phyloP scores from a whole-genome alignment of 2,113 vertebrate genomes.

The Phalacrocorax aristotelis region DNA sequence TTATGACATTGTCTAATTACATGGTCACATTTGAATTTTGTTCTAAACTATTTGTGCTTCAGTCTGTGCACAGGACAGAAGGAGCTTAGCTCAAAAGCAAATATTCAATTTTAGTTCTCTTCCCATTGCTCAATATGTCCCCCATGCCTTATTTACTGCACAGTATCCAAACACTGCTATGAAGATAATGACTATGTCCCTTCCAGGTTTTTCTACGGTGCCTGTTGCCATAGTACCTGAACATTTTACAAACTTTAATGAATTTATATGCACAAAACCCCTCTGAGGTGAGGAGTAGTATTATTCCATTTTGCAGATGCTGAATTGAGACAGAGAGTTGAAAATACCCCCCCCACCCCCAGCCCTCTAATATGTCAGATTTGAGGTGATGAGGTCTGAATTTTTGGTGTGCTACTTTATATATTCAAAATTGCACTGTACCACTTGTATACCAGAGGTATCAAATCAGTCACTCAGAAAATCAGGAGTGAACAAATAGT shows the following conservation, averaged over 20 bases:
- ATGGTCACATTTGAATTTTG: slow-evolving; percentile 36
- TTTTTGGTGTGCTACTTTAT: not conserved
- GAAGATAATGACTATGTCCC: slow-evolving; percentile 45
- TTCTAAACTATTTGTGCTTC: slow-evolving; percentile 44
- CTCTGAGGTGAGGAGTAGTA: not conserved
- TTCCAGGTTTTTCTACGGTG: slow-evolving; percentile 31
- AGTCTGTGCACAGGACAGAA: slow-evolving; percentile 47
- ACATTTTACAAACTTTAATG: slow-evolving; percentile 49
- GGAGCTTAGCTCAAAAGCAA: slow-evolving; percentile 47
- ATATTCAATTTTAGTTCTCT: slow-evolving; percentile 55
- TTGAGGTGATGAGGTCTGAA: not conserved
- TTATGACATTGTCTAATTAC: slow-evolving; percentile 57
- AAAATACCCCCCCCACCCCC: not conserved
- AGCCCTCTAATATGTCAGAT: not conserved
- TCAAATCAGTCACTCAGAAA: not conserved
- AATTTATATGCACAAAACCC: slow-evolving; percentile 21
- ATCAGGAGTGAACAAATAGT: not conserved
- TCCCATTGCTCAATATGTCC: slow-evolving; percentile 48
- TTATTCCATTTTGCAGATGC: slow-evolving; percentile 7
- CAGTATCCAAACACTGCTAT: slow-evolving; percentile 29
- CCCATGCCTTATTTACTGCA: slow-evolving; percentile 54
- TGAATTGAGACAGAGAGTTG: not conserved
- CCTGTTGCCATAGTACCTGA: slow-evolving; percentile 55
- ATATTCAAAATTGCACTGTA: not conserved
- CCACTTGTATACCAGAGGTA: not conserved